Percentiles rank a stretch among this genome's conserved stretches.
These are phyloP conservation scores for Eriosoma lanigerum DNA, from an alignment of 1,140 invertebrate species.

Conservation along the genomic window DNA sequence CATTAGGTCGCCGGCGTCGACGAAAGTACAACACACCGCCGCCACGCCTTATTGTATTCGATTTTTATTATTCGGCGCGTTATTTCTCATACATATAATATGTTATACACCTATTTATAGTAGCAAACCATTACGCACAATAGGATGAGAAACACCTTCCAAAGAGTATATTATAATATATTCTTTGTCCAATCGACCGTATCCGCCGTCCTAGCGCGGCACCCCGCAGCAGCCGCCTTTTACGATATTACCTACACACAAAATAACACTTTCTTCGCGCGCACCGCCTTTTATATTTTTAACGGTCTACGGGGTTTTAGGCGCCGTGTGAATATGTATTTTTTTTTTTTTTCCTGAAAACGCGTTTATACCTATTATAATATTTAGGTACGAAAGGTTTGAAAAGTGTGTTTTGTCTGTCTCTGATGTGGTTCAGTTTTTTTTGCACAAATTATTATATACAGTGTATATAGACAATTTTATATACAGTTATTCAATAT, in stretches of 20 bases:
- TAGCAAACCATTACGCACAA: constrained; percentile 46
- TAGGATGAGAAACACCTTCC: constrained; percentile 49
- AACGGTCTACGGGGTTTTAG: constrained; percentile 13
- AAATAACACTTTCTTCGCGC: constrained; percentile 23
- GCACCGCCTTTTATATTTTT: constrained; percentile 24
- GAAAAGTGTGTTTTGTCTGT: too few species aligned
- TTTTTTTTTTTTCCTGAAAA: not conserved
- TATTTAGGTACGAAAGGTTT: too few species aligned
- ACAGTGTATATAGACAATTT: too few species aligned
- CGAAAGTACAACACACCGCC: constrained; percentile 25
- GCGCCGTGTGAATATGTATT: constrained; percentile 28
- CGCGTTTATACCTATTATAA: too few species aligned
- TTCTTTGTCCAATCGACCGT: constrained; percentile 49
- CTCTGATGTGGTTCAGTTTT: too few species aligned
- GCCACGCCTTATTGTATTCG: constrained; percentile 24
- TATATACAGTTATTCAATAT: too few species aligned
- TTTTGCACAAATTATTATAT: too few species aligned
- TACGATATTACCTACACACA: constrained; percentile 9
- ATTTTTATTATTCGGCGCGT: not conserved
- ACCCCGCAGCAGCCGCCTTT: not conserved
- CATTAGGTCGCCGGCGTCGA: constrained; percentile 44
- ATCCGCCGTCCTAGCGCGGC: not conserved
- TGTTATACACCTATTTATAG: not conserved
- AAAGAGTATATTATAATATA: too few species aligned
- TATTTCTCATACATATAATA: not conserved